These are phyloP conservation scores for Poecile atricapillus DNA, from an alignment of 2,113 vertebrate genomes.

Conservation along the genomic window DNA sequence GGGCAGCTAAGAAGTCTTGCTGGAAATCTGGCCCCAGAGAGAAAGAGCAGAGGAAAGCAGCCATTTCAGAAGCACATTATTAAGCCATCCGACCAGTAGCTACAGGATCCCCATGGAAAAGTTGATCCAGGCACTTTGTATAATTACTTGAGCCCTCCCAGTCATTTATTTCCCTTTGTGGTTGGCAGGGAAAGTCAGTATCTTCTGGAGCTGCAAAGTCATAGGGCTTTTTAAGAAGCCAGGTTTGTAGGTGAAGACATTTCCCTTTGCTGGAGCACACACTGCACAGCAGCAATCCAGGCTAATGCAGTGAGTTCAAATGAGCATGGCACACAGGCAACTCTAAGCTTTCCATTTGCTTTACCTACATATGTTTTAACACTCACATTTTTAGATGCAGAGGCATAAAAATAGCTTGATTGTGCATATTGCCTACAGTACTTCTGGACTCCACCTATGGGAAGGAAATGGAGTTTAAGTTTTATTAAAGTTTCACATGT, in stretches of 20 bases:
- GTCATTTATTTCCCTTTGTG: slow-evolving; percentile 52
- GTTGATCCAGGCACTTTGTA: slow-evolving; percentile 39
- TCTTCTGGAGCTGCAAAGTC: slow-evolving; percentile 33
- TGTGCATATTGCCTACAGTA: slow-evolving; percentile 31
- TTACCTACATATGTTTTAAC: slow-evolving; percentile 53
- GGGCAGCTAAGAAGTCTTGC: slow-evolving; percentile 48
- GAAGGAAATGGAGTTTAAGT: slow-evolving; percentile 59
- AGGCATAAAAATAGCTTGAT: slow-evolving; percentile 64
- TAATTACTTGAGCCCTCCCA: slow-evolving; percentile 41
- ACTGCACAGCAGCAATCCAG: slow-evolving; percentile 20
- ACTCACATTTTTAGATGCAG: slow-evolving; percentile 43
- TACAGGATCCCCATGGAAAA: slow-evolving; percentile 34
- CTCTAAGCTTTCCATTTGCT: slow-evolving; percentile 45
- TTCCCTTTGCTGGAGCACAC: slow-evolving; percentile 35
- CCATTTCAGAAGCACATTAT: slow-evolving; percentile 46
- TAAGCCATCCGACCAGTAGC: slow-evolving; percentile 58
- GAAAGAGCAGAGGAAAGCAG: slow-evolving; percentile 52
- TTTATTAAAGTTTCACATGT: slow-evolving; percentile 45
- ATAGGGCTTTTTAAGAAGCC: slow-evolving; percentile 38
- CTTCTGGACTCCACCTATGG: slow-evolving; percentile 51
- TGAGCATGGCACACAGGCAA: slow-evolving; percentile 1
- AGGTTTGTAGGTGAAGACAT: slow-evolving; percentile 63
- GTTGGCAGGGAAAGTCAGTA: slow-evolving; percentile 39
- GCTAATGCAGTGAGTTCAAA: slow-evolving; percentile 41
- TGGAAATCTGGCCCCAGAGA: slow-evolving; percentile 54